These are phyloP conservation scores for Struthidea cinerea DNA, from an alignment of 2,113 vertebrate genomes.

Conservation along the genomic window DNA sequence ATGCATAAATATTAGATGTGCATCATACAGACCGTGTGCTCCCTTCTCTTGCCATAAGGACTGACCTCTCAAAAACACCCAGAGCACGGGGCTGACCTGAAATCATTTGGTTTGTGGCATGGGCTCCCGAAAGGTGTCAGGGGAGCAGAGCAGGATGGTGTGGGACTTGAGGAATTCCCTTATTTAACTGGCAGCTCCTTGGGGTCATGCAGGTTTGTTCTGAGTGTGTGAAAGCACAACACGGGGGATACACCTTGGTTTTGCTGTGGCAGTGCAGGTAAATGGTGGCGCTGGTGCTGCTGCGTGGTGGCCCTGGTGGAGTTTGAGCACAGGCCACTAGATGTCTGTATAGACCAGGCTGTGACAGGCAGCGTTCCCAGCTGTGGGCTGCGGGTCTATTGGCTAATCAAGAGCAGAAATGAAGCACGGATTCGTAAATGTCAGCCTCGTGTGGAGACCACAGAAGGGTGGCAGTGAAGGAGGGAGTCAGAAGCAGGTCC, in stretches of 20 bases:
- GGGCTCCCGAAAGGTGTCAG: background rate
- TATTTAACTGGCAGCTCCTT: background rate
- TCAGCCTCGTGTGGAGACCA: fast-evolving
- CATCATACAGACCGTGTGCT: background rate
- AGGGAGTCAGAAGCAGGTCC: background rate
- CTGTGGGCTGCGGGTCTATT: background rate
- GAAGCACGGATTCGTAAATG: background rate
- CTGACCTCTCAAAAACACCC: background rate
- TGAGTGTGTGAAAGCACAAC: fast-evolving
- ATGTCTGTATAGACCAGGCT: background rate
- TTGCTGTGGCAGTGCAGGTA: background rate
- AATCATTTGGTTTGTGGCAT: background rate
- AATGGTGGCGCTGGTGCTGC: background rate
- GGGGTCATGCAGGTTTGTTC: background rate
- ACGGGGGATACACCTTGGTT: fast-evolving
- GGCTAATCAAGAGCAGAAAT: background rate
- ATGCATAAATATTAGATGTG: background rate
- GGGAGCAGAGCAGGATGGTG: background rate
- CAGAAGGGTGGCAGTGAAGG: background rate
- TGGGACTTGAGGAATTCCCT: background rate
- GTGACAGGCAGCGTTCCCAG: background rate
- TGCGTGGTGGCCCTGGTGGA: background rate
- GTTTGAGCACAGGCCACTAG: background rate
- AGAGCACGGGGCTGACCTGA: background rate
- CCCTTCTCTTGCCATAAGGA: background rate